Base-by-base conservation (phyloP, 2,797 vertebrate species). In the Sitta carolinensis region DNA sequence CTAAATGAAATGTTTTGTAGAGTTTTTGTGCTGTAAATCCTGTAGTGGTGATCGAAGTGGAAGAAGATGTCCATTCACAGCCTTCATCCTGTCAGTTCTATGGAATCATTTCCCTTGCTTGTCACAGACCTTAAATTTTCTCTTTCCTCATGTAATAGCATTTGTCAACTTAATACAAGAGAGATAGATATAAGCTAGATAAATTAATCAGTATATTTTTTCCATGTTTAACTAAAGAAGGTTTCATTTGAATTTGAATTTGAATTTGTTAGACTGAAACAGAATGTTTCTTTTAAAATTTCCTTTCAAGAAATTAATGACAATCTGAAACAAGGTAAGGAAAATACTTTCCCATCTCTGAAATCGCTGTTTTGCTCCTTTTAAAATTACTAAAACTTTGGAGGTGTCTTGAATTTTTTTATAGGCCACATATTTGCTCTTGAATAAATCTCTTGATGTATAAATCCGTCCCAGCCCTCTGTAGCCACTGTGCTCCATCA, bases 381-480 rank as follows among this genome's bases (percentile, higher is more conserved):
- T 76, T 81, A 70, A 21, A 81, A n/a, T 80, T 85, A 64, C 22
- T 84, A 32, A 84, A 89, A 66, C 7, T 29, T 70, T 50, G 45
- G 43, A 48, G 57, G 2, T 32, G 63, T 62, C 68, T 80, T 87
- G 21, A 38, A 18, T 66, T 59, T 89, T 59, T 66, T 89, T 25
- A 42, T 73, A 76, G 76, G 21, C 8, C 25, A 38, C 22, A 16
- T 63, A 47, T 27, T 81, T 92, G 43, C 83, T 94, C 40, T 94
- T 45, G 81, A 72, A 84, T 78, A 87, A 91, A 84, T 89, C 85
- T 84, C 47, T 77, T 91, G 59, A 76, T 88, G 69, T 78, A 43
- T 93, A 66, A 80, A 74, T 87, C 42, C 0, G 0, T 69, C 89
- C 23, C 52, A 76, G 45, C 10, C 13, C 19, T 73, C 21, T 73